Base-by-base conservation (phyloP, 1,140 invertebrate species). In the Cyrtorhinus lividipennis region DNA sequence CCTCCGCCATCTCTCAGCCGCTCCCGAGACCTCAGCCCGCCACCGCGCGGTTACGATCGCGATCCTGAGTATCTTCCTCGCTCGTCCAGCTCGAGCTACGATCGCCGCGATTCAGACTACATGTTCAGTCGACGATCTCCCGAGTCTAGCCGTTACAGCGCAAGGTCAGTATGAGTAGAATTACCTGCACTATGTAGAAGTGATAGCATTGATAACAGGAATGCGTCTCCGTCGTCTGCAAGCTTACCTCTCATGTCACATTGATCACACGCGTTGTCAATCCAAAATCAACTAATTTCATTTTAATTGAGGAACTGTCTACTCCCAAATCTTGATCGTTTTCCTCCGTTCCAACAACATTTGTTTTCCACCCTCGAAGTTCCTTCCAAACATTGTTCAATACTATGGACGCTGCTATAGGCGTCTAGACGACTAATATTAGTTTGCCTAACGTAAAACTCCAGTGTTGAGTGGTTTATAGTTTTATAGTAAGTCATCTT, bases 111-210 rank as follows among this genome's bases (percentile, higher is more conserved):
- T 23, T 78, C 78, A 68, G 85, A 87, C 65, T 88, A 88, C 72
- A 87, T 89, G 83, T 89, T 87, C 73, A 89, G 85, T 72, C 79
- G 87, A 64, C 79, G 87, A 69, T 87, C 86, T 66, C 84, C 85
- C 64, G 85, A 86, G 56, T 76, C 74, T 65, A 76, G 76, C 66
- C 69, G 77, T 70, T 78, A 77, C 72, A 78, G 77, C 77, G 78
- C 69, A 77, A 72, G 72, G 59, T 22, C 18, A 68, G 18, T 38
- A n/a, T 66, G 59, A 58, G 58, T 62, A 38, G 25, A 8, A 66
- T 62, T 38, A 68, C 65, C n/a, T n/a, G n/a, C n/a, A n/a, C n/a
- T n/a, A n/a, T n/a, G n/a, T n/a, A n/a, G n/a, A n/a, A n/a, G n/a
- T 65, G 64, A 64, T 69, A 62, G 25, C 67, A 71, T 73, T 70